A percentile compares a stretch with the other conserved stretches of the same genome.
phyloP scores from a whole-genome alignment of 2,797 vertebrate species.

The Mycteria americana region DNA sequence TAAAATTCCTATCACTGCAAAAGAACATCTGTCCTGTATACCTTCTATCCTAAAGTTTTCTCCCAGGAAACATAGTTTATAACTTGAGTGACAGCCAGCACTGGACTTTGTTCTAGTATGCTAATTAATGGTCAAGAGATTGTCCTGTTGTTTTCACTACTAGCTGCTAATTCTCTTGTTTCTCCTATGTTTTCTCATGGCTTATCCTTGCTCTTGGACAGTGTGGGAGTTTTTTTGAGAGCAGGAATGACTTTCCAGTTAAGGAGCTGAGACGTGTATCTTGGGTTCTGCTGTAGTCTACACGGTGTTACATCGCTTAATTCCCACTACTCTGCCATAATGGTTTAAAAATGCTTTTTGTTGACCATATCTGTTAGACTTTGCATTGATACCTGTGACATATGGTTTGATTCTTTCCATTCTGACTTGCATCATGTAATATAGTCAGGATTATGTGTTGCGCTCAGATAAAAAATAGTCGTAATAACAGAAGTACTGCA shows the following conservation, averaged over 20 bases:
- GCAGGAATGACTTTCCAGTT: background rate
- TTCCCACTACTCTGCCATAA: background rate
- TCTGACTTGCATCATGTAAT: background rate
- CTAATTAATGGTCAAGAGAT: background rate
- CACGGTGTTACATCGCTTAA: background rate
- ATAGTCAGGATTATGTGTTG: background rate
- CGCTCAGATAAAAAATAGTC: background rate
- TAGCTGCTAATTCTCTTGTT: background rate
- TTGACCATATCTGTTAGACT: background rate
- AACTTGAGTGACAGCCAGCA: background rate
- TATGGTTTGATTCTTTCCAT: background rate
- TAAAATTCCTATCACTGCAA: background rate
- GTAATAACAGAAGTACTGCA: background rate
- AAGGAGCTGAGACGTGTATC: background rate
- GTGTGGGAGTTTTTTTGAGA: background rate
- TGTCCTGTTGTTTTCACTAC: slow-evolving; percentile 1
- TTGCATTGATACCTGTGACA: background rate
- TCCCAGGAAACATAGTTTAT: background rate
- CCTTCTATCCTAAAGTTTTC: background rate
- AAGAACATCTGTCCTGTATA: background rate
- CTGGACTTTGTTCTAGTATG: background rate
- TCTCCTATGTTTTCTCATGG: background rate
- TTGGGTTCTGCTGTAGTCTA: background rate
- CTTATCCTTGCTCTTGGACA: background rate
- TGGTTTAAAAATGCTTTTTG: background rate